Conservation (phyloP, 2,113 vertebrate genomes). For the Hippocampus comes region DNA sequence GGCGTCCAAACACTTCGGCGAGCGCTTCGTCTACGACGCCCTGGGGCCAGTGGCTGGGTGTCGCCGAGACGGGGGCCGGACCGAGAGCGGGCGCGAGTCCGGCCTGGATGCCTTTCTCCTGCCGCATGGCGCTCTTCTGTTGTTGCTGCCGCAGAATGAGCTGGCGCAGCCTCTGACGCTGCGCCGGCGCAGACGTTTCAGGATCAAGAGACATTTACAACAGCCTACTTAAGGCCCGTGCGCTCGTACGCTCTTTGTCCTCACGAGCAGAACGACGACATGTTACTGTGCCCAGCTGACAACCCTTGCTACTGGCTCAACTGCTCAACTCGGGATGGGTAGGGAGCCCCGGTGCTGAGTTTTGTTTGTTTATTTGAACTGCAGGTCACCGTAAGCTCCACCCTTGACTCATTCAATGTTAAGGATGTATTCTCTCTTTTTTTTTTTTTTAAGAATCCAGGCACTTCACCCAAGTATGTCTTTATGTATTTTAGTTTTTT, state of each 20-base stretch:
- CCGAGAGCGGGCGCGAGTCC: slow-evolving; percentile 53
- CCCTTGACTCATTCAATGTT: too few relatives aligned
- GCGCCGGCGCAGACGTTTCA: not conserved
- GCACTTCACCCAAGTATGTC: too few relatives aligned
- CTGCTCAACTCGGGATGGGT: too few relatives aligned
- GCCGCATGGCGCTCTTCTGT: slow-evolving; percentile 83
- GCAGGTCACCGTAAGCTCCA: too few relatives aligned
- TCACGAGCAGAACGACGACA: not conserved
- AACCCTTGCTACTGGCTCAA: too few relatives aligned
- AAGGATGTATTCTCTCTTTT: too few relatives aligned
- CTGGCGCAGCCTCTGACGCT: slow-evolving; percentile 92
- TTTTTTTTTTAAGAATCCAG: too few relatives aligned
- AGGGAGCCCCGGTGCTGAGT: too few relatives aligned
- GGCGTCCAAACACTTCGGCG: slow-evolving; percentile 77
- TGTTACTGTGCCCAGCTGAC: too few relatives aligned
- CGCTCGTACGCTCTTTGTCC: not conserved
- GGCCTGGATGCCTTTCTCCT: slow-evolving; percentile 81
- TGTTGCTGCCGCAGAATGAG: slow-evolving; percentile 91
- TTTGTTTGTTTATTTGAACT: too few relatives aligned
- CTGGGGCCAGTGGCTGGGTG: slow-evolving; percentile 77
- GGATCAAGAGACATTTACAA: not conserved
- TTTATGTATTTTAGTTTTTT: too few relatives aligned
- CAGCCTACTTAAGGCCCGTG: too few relatives aligned
- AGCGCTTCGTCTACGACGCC: slow-evolving; percentile 56
- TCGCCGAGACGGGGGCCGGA: not conserved